phyloP scores from a whole-genome alignment of 1,140 invertebrate species.

The Ditylenchus dipsaci region DNA sequence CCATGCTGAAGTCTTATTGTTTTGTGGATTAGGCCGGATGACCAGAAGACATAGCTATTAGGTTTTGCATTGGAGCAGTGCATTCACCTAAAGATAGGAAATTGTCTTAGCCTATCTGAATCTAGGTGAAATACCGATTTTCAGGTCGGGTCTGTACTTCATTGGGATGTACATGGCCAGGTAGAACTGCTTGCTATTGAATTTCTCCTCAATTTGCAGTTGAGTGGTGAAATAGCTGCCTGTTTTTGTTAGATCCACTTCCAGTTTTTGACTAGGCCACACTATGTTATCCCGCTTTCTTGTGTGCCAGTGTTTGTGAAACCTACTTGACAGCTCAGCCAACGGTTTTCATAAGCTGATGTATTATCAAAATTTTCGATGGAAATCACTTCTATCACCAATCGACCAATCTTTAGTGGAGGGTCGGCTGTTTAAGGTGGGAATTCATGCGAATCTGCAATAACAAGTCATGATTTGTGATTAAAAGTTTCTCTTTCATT shows the following conservation, averaged over 20 bases:
- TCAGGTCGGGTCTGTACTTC: slow-evolving; percentile 16
- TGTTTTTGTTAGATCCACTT: slow-evolving; percentile 9
- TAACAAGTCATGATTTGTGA: too few relatives aligned
- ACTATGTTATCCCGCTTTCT: background rate
- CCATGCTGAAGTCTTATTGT: slow-evolving; percentile 10
- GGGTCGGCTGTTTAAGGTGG: too few relatives aligned
- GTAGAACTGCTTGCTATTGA: slow-evolving; percentile 2
- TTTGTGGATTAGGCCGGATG: slow-evolving; percentile 25
- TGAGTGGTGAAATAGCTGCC: slow-evolving; percentile 25
- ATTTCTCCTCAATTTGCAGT: background rate
- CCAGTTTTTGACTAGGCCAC: background rate
- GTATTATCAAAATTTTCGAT: background rate
- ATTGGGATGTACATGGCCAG: slow-evolving; percentile 16
- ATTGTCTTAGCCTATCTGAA: too few relatives aligned
- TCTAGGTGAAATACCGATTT: slow-evolving; percentile 13
- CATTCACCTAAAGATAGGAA: too few relatives aligned
- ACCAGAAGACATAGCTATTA: background rate
- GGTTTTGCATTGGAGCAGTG: background rate
- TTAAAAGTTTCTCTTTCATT: too few relatives aligned
- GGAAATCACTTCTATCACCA: background rate
- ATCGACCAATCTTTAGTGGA: background rate
- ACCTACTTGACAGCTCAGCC: background rate
- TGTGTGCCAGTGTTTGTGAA: background rate
- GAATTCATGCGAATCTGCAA: too few relatives aligned
- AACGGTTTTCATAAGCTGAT: background rate